A percentile compares a stretch with the other conserved stretches of the same genome.
phyloP scores from a whole-genome alignment of 1,140 invertebrate species.

The Caerostris darwini region DNA sequence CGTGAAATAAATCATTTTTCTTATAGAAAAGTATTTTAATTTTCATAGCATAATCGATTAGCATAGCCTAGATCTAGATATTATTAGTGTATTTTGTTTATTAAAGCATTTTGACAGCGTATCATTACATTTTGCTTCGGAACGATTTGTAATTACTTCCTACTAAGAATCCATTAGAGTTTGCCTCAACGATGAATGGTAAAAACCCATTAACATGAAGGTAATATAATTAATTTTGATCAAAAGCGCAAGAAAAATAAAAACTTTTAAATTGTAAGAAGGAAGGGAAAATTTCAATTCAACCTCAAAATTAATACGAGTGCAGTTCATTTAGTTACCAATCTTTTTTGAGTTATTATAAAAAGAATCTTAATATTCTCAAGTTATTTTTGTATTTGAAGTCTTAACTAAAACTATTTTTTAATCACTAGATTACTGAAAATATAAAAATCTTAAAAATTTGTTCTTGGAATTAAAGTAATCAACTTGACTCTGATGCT shows the following conservation, averaged over 20 bases:
- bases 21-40: constrained; percentile 11
- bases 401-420: too few relatives aligned
- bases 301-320: too few relatives aligned
- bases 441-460: too few relatives aligned
- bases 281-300: background rate
- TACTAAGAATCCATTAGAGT: background rate
- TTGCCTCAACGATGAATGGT: background rate
- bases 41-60: constrained; percentile 30
- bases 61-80: background rate
- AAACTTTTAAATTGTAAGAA: background rate
- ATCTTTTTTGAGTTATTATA: too few relatives aligned
- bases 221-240: background rate
- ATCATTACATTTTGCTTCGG: background rate
- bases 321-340: too few relatives aligned
- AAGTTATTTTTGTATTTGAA: too few relatives aligned
- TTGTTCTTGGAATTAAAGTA: too few relatives aligned
- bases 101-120: background rate
- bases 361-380: too few relatives aligned
- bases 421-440: too few relatives aligned
- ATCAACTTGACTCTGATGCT: too few relatives aligned
- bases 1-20: constrained; percentile 36
- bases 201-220: background rate
- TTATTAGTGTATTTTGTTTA: background rate
- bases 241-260: background rate
- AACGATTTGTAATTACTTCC: background rate